Evolutionary conservation across 2,888 invertebrate genomes (phyloP), one percentile per base, ranked within the genome.

Genomic region (Cybosia mesomella): DNA sequence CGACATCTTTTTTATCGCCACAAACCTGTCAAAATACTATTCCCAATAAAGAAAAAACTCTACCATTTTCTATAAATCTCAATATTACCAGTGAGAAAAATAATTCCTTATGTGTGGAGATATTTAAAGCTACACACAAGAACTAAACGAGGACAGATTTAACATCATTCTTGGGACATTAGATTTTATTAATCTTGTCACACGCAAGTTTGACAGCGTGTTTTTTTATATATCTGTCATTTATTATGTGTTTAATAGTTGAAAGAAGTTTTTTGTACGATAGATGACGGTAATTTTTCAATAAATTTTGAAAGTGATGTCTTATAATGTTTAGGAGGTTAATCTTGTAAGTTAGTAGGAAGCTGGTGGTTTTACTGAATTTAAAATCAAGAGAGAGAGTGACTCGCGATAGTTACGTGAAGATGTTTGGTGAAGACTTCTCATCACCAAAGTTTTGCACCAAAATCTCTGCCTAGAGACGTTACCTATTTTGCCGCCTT

Each of bases 171-270:
- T 57, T 64, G 53, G 60, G 58, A 39, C 67, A 73, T 81, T 76
- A 64, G 68, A 59, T 77, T 81, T 79, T 75, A 81, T 77, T 76
- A 73, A 73, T 73, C 66, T 72, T 76, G 79, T 76, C 77, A 74
- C 73, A 72, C 68, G 72, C 76, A 70, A 73, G 61, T 75, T 77
- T 74, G 74, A 61, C 66, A 61, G 66, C 65, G 67, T 79, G 76
- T 69, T 77, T 77, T 77, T 77, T 72, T 76, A 73, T 75, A 77
- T 72, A 59, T 63, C 54, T 15, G 55, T 64, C 70, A 80, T 81
- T 80, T 73, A 71, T 80, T 71, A 79, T 63, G 36, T 72, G 74
- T 79, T 75, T 75, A 76, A 53, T 77, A 71, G 68, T 68, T 71
- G 64, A 72, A 68, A 67, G 62, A 79, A 66, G 49, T 61, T 28